Evolutionary conservation across 1,140 invertebrate species (phyloP), one percentile per base, ranked within the genome.

Genomic region (Acromyrmex heyeri): DNA sequence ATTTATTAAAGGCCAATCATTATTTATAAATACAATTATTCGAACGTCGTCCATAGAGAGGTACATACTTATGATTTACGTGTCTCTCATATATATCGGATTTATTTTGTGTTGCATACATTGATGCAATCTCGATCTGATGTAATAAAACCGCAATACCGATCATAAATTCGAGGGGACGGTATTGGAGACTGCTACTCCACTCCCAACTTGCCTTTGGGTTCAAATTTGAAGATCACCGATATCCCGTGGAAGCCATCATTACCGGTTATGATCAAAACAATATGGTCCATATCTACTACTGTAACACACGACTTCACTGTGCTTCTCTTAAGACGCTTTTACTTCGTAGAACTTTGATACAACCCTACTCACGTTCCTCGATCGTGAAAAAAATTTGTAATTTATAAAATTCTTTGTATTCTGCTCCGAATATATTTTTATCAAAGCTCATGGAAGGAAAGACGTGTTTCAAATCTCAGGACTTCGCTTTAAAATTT

Each of bases 201-300:
- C 12, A 7, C 34, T 59, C 67, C 38, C 24, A 21, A 34, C 30
- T 82, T 61, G 79, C 79, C 55, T n/a, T 83, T 62, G 55, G 69
- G 21, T 69, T 55, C 77, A 82, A 75, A 83, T 83, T 82, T 83
- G 27, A 30, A 83, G 79, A 83, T 83, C 55, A 59, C 57, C 57
- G 79, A 83, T 83, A 83, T 24, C 24, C 65, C 55, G 30, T 75
- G 69, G 18, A 75, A 75, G 38, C 69, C 55, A 75, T 83, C 38
- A 83, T 83, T 83, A 83, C 55, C 27, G 67, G 55, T 30, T 73
- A 61, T 57, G 67, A 82, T 82, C 65, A 30, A 64, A 82, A 75
- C 69, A 83, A 34, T 59, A 27, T 44, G n/a, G 69, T 34, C 38
- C 30, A 21, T 59, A 14, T 73, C 21, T 44, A 59, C n/a, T 61